Percentiles rank a stretch among this genome's conserved stretches.
Evolutionary conservation across 2,113 vertebrate genomes (phyloP).

Genomic region (Galbula dea): DNA sequence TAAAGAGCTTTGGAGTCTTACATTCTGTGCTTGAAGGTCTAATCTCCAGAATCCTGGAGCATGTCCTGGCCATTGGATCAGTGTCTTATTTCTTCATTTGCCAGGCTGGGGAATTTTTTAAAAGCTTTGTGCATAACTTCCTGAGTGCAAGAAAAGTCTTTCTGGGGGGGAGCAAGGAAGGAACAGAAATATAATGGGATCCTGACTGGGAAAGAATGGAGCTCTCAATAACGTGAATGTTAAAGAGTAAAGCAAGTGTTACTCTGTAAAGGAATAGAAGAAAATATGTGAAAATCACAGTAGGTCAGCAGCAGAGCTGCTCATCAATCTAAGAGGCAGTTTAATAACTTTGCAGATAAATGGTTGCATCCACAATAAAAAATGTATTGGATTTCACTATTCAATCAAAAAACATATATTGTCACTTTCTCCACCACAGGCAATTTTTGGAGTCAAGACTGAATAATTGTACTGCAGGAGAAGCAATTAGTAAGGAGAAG

Average conservation of each 20-base stretch:
- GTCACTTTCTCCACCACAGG: not conserved
- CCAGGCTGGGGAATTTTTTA: not conserved
- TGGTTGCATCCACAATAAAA: not conserved
- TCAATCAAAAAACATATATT: not conserved
- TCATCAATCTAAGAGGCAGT: not conserved
- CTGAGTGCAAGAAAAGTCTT: not conserved
- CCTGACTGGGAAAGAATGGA: not conserved
- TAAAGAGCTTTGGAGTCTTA: not conserved
- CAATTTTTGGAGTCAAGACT: not conserved
- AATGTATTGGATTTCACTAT: not conserved
- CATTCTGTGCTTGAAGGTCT: not conserved
- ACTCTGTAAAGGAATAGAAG: not conserved
- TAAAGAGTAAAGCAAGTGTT: not conserved
- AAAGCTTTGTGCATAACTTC: not conserved
- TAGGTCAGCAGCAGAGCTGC: not conserved
- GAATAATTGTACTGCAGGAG: not conserved
- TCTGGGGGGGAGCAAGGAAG: not conserved
- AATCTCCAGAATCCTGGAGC: not conserved
- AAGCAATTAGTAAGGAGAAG: not conserved
- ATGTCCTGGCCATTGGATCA: not conserved
- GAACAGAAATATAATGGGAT: not conserved
- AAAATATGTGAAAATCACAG: not conserved
- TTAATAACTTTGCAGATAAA: slow-evolving; percentile 11
- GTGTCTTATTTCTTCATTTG: not conserved
- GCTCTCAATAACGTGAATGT: not conserved